Evolutionary conservation across 2,113 vertebrate species (phyloP).

Genomic region (Diglossa brunneiventris): DNA sequence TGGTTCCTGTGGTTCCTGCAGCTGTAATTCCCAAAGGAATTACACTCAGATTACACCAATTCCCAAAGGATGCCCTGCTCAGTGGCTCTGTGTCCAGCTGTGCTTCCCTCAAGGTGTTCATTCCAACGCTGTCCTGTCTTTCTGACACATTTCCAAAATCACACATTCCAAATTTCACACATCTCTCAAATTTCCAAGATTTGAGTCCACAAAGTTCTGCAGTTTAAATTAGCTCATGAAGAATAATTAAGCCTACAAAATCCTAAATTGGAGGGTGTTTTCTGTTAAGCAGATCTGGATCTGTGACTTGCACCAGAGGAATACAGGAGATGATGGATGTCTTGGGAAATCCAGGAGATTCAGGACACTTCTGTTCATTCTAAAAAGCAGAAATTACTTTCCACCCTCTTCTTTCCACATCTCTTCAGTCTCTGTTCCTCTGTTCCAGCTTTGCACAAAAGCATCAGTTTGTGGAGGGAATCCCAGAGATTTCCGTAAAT

Average conservation of each 20-base stretch:
- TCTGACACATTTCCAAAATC: neutral
- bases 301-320: neutral
- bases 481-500: neutral
- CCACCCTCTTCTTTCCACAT: neutral
- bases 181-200: neutral
- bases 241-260: neutral
- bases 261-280: neutral
- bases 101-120: neutral
- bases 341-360: fast-evolving
- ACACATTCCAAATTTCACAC: neutral
- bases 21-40: too few species aligned
- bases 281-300: fast-evolving
- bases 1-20: neutral
- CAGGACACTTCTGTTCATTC: neutral
- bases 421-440: neutral
- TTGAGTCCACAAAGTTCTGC: neutral
- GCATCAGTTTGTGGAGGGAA: neutral
- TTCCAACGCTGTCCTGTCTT: fast-evolving
- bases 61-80: neutral
- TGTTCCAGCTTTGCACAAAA: neutral
- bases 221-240: neutral
- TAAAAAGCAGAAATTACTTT: neutral
- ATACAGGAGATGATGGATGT: neutral
- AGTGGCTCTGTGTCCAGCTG: neutral
- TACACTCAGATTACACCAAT: too few species aligned